These are phyloP conservation scores for Laticauda laticaudata DNA, from an alignment of 2,113 vertebrate genomes.

Conservation along the genomic window DNA sequence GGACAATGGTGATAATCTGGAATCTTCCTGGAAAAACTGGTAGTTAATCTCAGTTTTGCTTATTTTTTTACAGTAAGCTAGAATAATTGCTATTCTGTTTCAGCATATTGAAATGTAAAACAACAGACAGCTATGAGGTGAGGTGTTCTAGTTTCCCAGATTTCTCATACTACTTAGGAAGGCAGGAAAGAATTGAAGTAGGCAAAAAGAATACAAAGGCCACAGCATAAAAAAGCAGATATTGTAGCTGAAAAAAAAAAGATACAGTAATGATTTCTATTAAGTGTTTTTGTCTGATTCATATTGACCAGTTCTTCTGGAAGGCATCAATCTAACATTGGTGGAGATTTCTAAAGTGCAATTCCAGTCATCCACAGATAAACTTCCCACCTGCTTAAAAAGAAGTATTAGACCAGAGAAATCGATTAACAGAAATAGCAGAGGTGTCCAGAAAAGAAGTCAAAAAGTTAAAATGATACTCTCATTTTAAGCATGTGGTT, in stretches of 20 bases:
- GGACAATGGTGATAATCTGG: slow-evolving; percentile 18
- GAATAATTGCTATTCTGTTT: slow-evolving; percentile 32
- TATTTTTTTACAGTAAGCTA: slow-evolving; percentile 37
- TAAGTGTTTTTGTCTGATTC: neutral
- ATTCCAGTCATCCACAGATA: neutral
- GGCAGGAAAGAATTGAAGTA: neutral
- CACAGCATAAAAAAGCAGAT: neutral
- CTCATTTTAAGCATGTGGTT: neutral
- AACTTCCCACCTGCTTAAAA: neutral
- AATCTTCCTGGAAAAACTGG: slow-evolving; percentile 46
- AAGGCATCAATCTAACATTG: neutral
- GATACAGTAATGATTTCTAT: neutral
- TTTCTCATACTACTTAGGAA: slow-evolving; percentile 14
- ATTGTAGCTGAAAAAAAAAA: neutral
- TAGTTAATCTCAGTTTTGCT: slow-evolving; percentile 48
- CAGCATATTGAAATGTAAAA: neutral
- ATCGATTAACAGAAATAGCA: neutral
- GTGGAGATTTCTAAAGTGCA: neutral
- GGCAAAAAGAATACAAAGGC: neutral
- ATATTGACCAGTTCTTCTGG: neutral
- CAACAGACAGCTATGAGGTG: neutral
- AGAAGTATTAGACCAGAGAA: neutral
- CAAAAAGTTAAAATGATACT: neutral
- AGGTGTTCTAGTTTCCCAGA: neutral
- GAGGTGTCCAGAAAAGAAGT: neutral